These are phyloP conservation scores for Ceratitis capitata DNA, from an alignment of 1,140 invertebrate genomes.

Conservation along the genomic window DNA sequence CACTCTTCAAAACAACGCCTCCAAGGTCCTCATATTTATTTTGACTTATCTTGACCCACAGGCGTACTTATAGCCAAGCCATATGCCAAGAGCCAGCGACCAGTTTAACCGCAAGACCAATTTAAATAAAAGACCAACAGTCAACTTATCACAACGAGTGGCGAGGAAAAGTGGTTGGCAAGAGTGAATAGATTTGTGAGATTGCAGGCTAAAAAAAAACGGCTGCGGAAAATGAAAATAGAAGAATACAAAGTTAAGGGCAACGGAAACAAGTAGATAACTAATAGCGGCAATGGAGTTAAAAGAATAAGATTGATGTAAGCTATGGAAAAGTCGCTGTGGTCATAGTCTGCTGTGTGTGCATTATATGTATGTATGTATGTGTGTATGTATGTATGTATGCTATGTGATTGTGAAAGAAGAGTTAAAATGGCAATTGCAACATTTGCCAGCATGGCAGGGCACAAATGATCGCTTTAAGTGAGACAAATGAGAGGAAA, in stretches of 20 bases:
- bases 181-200: not conserved
- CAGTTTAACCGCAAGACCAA: not conserved
- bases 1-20: not conserved
- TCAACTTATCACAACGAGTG: not conserved
- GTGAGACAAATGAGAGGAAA: not conserved
- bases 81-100: not conserved
- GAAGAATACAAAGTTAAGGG: not conserved
- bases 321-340: not conserved
- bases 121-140: conserved; percentile 10
- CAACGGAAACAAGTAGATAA: not conserved
- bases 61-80: not conserved
- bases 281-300: not conserved
- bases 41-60: not conserved
- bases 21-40: not conserved
- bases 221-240: not conserved
- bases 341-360: not conserved
- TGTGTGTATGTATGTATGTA: too few species aligned
- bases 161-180: not conserved
- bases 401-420: too few species aligned
- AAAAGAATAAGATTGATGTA: conserved; percentile 20
- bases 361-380: too few species aligned
- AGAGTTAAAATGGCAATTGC: not conserved
- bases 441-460: not conserved
- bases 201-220: not conserved
- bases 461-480: not conserved